These are phyloP conservation scores for Eulemur rubriventer DNA, from an alignment of 2,797 vertebrate species.

Conservation along the genomic window DNA sequence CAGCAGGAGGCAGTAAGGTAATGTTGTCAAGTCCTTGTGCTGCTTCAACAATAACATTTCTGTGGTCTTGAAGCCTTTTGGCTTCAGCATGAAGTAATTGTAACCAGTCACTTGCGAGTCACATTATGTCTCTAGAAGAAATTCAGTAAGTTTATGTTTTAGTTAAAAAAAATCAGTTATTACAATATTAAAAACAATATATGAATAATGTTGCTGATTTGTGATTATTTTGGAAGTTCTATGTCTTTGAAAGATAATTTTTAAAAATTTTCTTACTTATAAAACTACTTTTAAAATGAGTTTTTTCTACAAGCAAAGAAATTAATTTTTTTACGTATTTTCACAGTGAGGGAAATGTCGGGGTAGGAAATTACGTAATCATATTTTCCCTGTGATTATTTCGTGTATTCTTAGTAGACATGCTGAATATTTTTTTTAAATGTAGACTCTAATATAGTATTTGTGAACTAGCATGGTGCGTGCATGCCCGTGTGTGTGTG, in stretches of 20 bases:
- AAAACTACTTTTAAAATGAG: not conserved
- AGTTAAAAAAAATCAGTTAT: not conserved
- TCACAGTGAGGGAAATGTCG: not conserved
- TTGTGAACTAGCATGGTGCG: not conserved
- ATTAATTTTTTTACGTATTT: not conserved
- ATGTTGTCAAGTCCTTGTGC: not conserved
- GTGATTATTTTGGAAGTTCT: not conserved
- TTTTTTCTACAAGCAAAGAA: not conserved
- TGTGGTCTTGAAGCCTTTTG: not conserved
- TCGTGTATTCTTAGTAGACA: not conserved
- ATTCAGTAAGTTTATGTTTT: not conserved
- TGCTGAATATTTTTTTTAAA: not conserved
- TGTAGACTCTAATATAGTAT: not conserved
- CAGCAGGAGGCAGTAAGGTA: not conserved
- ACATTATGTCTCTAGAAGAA: slow-evolving; percentile 31
- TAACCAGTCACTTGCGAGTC: not conserved
- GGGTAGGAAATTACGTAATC: not conserved
- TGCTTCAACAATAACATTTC: not conserved
- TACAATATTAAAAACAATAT: not conserved
- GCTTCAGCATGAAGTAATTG: slow-evolving; percentile 47
- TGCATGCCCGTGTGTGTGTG: not conserved
- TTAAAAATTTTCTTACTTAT: not conserved
- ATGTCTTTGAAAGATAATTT: not conserved
- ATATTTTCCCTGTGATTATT: not conserved
- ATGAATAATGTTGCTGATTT: not conserved